A percentile compares a stretch with the other conserved stretches of the same genome.
Conservation (phyloP, 2,888 invertebrate species). For the Sialis lutaria region DNA sequence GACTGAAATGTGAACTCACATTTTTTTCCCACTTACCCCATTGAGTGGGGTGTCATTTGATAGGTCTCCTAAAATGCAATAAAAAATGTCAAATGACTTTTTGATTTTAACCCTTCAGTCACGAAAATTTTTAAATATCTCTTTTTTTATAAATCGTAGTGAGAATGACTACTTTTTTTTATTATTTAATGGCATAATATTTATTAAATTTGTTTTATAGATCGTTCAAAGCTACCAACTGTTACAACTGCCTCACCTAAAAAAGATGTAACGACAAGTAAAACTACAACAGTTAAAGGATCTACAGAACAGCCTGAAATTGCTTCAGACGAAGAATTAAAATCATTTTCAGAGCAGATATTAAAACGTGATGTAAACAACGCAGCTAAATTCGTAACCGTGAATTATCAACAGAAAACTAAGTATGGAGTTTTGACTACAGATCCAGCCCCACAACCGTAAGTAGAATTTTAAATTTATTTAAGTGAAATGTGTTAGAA, state of each 20-base stretch:
- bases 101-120: too few relatives aligned
- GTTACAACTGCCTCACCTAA: conserved; percentile 4
- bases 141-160: too few relatives aligned
- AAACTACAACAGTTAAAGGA: conserved; percentile 7
- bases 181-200: too few relatives aligned
- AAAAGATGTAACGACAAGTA: conserved; percentile 12
- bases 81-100: too few relatives aligned
- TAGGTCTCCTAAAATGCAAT: too few relatives aligned
- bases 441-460: conserved; percentile 64
- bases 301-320: conserved; percentile 17
- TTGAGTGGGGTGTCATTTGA: too few relatives aligned
- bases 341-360: conserved; percentile 51
- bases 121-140: too few relatives aligned
- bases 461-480: conserved; percentile 22
- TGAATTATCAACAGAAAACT: conserved; percentile 61
- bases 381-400: conserved; percentile 45
- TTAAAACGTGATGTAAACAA: conserved; percentile 57
- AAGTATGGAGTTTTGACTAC: conserved; percentile 26
- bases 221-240: background rate
- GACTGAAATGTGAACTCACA: too few relatives aligned
- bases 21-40: too few relatives aligned
- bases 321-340: conserved; percentile 43
- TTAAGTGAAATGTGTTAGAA: too few relatives aligned
- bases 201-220: too few relatives aligned
- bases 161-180: too few relatives aligned